phyloP scores from a whole-genome alignment of 2,113 vertebrate genomes.

The Cnemophilus loriae region DNA sequence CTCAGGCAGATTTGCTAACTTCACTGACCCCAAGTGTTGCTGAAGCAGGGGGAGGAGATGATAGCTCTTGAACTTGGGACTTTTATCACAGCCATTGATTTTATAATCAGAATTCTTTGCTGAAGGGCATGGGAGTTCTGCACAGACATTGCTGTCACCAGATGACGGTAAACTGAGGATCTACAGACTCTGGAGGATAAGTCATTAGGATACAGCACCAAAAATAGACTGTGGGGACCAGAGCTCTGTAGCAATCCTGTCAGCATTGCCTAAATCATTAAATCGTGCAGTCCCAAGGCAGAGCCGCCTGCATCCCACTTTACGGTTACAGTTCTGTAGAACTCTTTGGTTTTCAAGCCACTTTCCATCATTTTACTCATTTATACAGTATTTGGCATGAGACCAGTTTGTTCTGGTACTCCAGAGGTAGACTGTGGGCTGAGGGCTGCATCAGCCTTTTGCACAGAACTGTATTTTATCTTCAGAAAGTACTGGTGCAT shows the following conservation, averaged over 20 bases:
- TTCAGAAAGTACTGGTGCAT: background rate
- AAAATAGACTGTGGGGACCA: background rate
- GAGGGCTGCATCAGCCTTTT: background rate
- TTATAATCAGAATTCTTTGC: background rate
- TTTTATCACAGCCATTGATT: background rate
- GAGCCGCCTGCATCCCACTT: background rate
- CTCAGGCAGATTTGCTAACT: background rate
- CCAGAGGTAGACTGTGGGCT: background rate
- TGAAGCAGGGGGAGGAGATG: background rate
- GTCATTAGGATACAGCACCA: background rate
- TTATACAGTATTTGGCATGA: background rate
- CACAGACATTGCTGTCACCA: background rate
- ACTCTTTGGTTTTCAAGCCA: background rate
- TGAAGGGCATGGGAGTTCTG: background rate
- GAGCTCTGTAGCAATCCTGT: background rate
- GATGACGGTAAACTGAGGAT: background rate
- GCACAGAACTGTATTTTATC: background rate
- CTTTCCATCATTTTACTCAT: background rate
- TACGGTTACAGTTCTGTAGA: background rate
- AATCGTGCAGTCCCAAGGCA: background rate
- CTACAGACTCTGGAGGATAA: background rate
- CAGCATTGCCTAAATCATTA: background rate
- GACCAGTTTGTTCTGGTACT: background rate
- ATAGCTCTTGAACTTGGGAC: background rate
- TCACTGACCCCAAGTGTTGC: background rate